Percentiles rank a stretch among this genome's conserved stretches.
phyloP scores from a whole-genome alignment of 2,797 vertebrate species.

The Telmatherina bonti region DNA sequence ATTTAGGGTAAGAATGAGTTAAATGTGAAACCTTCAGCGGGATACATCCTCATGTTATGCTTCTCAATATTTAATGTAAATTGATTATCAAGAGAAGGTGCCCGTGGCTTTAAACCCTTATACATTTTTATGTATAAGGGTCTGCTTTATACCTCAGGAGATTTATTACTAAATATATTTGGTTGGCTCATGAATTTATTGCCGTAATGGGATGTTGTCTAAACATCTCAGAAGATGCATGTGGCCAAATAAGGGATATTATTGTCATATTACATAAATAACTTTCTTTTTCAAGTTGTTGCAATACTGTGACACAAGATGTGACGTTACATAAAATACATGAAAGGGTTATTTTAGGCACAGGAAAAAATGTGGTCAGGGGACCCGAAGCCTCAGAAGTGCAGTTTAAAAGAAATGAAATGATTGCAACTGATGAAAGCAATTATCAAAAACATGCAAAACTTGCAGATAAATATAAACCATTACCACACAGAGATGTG shows the following conservation, averaged over 20 bases:
- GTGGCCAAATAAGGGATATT: neutral
- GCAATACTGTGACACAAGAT: neutral
- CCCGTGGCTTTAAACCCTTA: neutral
- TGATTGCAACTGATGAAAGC: neutral
- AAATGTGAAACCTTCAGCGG: slow-evolving; percentile 18
- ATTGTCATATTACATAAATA: neutral
- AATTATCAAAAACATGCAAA: neutral
- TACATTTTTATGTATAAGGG: neutral
- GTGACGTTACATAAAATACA: neutral
- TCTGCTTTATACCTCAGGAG: neutral
- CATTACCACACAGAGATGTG: neutral
- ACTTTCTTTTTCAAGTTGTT: neutral
- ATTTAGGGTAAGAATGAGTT: slow-evolving; percentile 31
- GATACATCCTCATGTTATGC: slow-evolving; percentile 2
- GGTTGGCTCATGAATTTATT: neutral
- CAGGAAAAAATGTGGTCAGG: neutral
- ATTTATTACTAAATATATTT: neutral
- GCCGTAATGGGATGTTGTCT: neutral
- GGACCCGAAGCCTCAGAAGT: neutral
- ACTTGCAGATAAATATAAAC: neutral
- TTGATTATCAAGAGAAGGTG: neutral
- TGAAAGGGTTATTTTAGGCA: neutral
- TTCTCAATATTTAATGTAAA: slow-evolving; percentile 15
- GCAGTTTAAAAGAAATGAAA: neutral
- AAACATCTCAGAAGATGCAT: neutral